Evolutionary conservation across 35 echinoderm and acorn worm species (phyloP), one percentile per base, ranked within the genome.

Genomic region (Eucidaris tribuloides): DNA sequence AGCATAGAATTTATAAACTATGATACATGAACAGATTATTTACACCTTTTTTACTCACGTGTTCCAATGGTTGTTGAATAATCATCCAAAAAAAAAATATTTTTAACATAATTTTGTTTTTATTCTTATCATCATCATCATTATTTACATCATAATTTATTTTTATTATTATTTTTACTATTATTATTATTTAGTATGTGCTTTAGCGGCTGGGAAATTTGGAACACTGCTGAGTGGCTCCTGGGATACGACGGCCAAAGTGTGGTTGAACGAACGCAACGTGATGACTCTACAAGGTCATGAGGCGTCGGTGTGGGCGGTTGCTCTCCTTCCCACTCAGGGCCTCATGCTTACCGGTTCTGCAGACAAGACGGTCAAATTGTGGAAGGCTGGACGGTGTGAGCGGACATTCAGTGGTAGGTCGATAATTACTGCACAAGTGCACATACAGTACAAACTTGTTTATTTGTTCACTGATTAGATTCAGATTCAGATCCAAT

Each of bases 211-310:
- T 38, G 96, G 96, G 15, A 99, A 97, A 80, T 99, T 99, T 93
- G 96, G 96, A n/a, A 99, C 96, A 4, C 91, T 99, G 5, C 38
- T 99, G 0, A 99, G 96, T 91, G 96, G 96, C 19, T 99, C 96
- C 0, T 99, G 96, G 96, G 96, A 99, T 57, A 82, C 49, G 40
- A 90, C 96, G 25, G 96, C 96, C 58, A 97, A 97, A 58, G 93
- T 96, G 11, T 97, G 94, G 94, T 70, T 99, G 15, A 93, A 93
- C 42, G 71, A 93, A 55, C 78, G 74, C 28, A 93, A 88, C 81
- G 83, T 99, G 45, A 86, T 93, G 82, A 93, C 96, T 13, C 65
- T 93, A 28, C 82, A 84, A 46, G 96, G 90, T 34, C 90, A 93
- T 27, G 83, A 82, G 32, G 87, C 90, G 37, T 79, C 96, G n/a